A percentile compares a stretch with the other conserved stretches of the same genome.
These are phyloP conservation scores for Diorhabda sublineata DNA, from an alignment of 1,140 invertebrate genomes.

Conservation along the genomic window DNA sequence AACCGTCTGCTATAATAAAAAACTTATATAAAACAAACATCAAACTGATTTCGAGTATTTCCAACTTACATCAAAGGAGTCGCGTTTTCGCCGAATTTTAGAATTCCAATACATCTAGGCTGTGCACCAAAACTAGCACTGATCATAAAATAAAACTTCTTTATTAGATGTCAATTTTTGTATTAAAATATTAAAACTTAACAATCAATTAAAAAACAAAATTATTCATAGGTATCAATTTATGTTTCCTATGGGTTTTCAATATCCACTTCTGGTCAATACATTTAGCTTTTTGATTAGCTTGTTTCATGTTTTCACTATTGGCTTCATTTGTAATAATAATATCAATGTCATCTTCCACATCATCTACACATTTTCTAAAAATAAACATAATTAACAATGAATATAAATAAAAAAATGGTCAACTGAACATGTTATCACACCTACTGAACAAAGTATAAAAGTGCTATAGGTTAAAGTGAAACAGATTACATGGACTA, in stretches of 20 bases:
- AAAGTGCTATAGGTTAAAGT: too few species aligned
- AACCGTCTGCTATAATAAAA: too few species aligned
- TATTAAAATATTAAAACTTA: not conserved
- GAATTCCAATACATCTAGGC: too few species aligned
- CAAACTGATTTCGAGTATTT: too few species aligned
- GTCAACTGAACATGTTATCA: not conserved
- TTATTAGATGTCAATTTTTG: not conserved
- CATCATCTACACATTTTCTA: conserved; percentile 24
- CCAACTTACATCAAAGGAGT: too few species aligned
- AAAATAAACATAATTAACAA: conserved; percentile 3
- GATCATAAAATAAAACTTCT: not conserved
- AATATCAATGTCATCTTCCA: conserved; percentile 28
- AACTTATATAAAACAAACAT: too few species aligned
- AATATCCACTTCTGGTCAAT: conserved; percentile 38
- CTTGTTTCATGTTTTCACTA: conserved; percentile 26
- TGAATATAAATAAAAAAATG: not conserved
- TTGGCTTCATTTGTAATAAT: conserved; percentile 31
- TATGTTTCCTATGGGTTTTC: conserved; percentile 38
- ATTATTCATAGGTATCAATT: conserved; percentile 30
- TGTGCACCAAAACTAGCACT: not conserved
- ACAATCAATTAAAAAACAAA: conserved; percentile 21
- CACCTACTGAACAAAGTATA: not conserved
- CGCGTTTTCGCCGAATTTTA: too few species aligned
- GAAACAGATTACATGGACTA: too few species aligned
- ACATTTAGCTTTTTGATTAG: conserved; percentile 23